Conservation (phyloP, 1,140 invertebrate genomes). For the Drosophila suzukii region DNA sequence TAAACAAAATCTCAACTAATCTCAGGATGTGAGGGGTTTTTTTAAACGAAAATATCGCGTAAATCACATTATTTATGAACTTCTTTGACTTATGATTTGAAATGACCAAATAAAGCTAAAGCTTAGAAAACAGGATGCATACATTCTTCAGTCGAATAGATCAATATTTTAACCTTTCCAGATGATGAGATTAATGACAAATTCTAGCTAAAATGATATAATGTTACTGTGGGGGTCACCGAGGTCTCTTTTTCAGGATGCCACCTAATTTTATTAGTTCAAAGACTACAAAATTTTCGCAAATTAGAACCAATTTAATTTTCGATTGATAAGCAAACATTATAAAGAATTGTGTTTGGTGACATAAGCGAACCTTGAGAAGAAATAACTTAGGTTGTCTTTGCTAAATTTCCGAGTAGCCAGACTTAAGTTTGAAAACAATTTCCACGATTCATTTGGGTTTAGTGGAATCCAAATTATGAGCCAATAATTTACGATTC, state of each 20-base stretch:
- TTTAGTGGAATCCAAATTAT: conserved; percentile 48
- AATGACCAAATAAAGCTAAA: neutral
- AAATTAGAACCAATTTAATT: neutral
- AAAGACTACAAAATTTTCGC: too few species aligned
- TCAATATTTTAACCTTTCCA: too few species aligned
- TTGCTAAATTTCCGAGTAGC: neutral
- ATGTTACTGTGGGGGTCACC: too few species aligned
- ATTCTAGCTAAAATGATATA: too few species aligned
- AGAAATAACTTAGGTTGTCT: neutral
- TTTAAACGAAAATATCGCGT: neutral
- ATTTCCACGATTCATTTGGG: conserved; percentile 32
- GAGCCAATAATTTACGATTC: conserved; percentile 62
- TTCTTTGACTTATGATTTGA: neutral
- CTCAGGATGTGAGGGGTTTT: neutral
- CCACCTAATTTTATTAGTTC: too few species aligned
- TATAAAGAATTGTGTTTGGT: neutral
- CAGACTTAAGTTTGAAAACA: conserved; percentile 7
- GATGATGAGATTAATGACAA: too few species aligned
- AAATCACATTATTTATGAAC: conserved; percentile 1
- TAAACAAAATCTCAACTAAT: neutral
- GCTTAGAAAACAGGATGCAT: too few species aligned
- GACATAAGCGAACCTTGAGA: neutral
- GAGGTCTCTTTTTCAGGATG: too few species aligned
- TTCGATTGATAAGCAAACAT: neutral
- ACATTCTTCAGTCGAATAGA: too few species aligned